Conservation (phyloP, 2,888 invertebrate species). For the Barypeithes pellucidus region DNA sequence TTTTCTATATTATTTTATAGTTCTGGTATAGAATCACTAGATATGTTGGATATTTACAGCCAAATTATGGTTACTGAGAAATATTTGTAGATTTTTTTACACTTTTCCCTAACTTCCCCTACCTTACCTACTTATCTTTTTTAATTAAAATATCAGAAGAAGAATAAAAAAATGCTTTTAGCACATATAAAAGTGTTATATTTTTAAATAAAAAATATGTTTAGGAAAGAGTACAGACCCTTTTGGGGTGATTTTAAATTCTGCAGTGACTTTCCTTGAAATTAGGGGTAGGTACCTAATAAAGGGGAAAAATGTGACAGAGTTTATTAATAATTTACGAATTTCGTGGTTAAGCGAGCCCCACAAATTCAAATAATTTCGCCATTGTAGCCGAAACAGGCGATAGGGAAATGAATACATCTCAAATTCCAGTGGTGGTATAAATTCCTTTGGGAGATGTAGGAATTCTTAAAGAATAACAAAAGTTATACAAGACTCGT, state of each 20-base stretch:
- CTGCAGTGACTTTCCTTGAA: constrained; percentile 9
- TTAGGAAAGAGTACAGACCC: neutral
- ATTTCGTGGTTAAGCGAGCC: constrained; percentile 11
- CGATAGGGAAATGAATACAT: constrained; percentile 17
- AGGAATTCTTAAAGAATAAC: neutral
- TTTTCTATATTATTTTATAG: too few species aligned
- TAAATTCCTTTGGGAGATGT: constrained; percentile 4
- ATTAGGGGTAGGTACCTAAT: constrained; percentile 37
- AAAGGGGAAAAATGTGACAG: constrained; percentile 52
- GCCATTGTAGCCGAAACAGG: constrained; percentile 12
- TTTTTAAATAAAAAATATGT: constrained; percentile 5
- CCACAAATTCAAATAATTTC: constrained; percentile 19
- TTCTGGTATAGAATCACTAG: too few species aligned
- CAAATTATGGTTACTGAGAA: too few species aligned
- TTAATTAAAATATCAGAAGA: neutral
- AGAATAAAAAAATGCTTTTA: too few species aligned
- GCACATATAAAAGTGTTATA: too few species aligned
- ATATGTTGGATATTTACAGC: too few species aligned
- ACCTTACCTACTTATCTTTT: too few species aligned
- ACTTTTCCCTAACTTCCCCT: too few species aligned
- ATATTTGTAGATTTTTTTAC: too few species aligned
- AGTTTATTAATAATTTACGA: constrained; percentile 56
- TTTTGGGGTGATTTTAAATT: constrained; percentile 25
- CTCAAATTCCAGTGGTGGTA: neutral
- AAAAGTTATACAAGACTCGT: neutral